phyloP scores from a whole-genome alignment of 2,888 invertebrate genomes.

The Drosophila antonietae region DNA sequence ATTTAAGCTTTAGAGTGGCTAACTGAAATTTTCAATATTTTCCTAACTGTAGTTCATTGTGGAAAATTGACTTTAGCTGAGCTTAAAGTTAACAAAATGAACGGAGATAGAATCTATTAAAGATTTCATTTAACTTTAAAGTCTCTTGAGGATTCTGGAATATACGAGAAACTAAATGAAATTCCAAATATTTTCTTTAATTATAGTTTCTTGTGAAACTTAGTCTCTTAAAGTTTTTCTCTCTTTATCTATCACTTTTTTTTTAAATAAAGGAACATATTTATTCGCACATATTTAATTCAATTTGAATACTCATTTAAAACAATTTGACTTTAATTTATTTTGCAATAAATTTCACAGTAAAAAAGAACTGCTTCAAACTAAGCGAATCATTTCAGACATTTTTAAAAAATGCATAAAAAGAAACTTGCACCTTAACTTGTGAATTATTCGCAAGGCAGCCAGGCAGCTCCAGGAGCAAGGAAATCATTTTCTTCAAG shows the following conservation, averaged over 20 bases:
- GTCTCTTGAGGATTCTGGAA: too few relatives aligned
- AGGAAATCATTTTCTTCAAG: slow-evolving; percentile 47
- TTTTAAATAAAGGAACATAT: neutral
- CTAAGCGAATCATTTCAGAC: slow-evolving; percentile 34
- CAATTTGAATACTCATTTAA: neutral
- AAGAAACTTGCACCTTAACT: slow-evolving; percentile 49
- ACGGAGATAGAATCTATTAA: too few relatives aligned
- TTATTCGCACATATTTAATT: neutral
- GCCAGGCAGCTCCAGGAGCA: slow-evolving; percentile 43
- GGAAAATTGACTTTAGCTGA: too few relatives aligned
- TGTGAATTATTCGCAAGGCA: slow-evolving; percentile 46
- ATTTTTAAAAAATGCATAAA: slow-evolving; percentile 24
- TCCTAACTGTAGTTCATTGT: too few relatives aligned
- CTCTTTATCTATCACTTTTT: neutral
- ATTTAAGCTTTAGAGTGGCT: neutral
- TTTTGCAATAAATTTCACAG: neutral
- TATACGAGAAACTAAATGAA: neutral
- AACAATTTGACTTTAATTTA: slow-evolving; percentile 2
- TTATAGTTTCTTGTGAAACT: too few relatives aligned
- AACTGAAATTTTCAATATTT: neutral
- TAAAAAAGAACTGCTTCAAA: slow-evolving; percentile 1
- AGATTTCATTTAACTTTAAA: neutral
- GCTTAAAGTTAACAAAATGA: too few relatives aligned
- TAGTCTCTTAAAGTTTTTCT: too few relatives aligned
- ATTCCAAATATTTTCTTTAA: too few relatives aligned